Base-by-base conservation (phyloP, 2,797 vertebrate species). In the Sebastes jordani region DNA sequence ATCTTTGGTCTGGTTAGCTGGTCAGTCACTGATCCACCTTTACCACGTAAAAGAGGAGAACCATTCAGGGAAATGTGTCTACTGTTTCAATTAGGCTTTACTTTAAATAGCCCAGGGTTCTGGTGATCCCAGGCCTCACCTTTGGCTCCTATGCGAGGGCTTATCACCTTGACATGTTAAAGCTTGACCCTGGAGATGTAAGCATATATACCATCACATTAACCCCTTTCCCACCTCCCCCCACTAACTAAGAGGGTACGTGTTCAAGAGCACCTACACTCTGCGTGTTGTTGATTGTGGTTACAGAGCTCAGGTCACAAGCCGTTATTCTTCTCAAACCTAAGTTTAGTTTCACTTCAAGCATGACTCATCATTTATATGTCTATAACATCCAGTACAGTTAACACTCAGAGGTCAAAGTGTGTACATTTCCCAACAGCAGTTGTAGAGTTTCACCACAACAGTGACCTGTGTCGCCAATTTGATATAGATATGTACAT, bases 41-140 rank as follows among this genome's bases (percentile, higher is more conserved):
- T 52, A 62, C 65, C 54, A 14, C 58, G 71, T 55, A 65, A 64
- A 82, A 78, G 71, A 86, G 76, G 29, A 69, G 62, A 88, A 87
- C 71, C 75, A 55, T 85, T 93, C 70, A 76, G 74, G 68, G 85
- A 91, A 92, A 76, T 86, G 82, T 90, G 84, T 74, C 64, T 85
- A 61, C 78, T 75, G 80, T 90, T 93, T 93, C 80, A 91, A 75
- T 91, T 89, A 91, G 87, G 89, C 90, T 94, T 92, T 89, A 90
- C 91, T 92, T 91, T 86, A 93, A 91, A 90, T 94, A 91, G 88
- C 88, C n/a, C 25, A 30, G 76, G 84, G 83, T 86, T 82, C 76
- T 83, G 80, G 73, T 89, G 87, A 90, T 90, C 78, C 80, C 34
- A 55, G 68, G 29, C 70, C 71, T 92, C 7, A 25, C 67, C 85